Base-by-base conservation (phyloP, 2,113 vertebrate genomes). In the Glaucomys volans region DNA sequence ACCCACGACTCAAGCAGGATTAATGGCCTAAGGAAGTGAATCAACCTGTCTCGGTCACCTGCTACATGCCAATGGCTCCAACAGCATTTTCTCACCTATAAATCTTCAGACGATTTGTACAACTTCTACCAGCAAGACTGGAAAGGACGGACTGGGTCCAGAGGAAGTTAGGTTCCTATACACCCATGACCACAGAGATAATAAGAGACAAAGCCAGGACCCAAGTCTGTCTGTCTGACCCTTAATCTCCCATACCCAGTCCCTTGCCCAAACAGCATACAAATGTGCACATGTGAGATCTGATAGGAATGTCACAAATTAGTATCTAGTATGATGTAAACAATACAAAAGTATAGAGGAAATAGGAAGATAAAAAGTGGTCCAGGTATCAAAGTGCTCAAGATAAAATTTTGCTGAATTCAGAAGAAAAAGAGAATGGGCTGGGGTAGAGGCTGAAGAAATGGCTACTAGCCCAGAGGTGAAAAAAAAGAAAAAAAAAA, bases 401-500 rank as follows among this genome's bases (percentile, higher is more conserved):
- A 24, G 17, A 1, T 71, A 6, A 83, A 22, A 22, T 74, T 95
- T 30, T 74, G 37, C 17, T n/a, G 16, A 84, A 26, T 72, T 91
- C 54, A 74, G 4, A 82, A 87, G 64, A 95, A 95, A 95, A 91
- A 14, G 52, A 81, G 69, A 86, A 95, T 13, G n/a, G 26, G 40
- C 35, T 69, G 69, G 40, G 17, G 22, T 17, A 92, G 24, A 87
- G 12, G 44, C 0, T 92, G 54, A 83, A 90, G 16, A 67, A 94
- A 79, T 64, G 35, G 57, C 8, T 35, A 42, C 8, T 35, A 42
- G 35, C 30, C 44, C 28, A 67, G 80, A 74, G 32, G 8, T 18
- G 14, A 81, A 62, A 62, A 28, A 62, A 59, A 54, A 50, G 2
- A 52, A 52, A 52, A 52, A 52, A 11, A 64, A 88, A 75, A 92